These are phyloP conservation scores for Ericerus pela DNA, from an alignment of 1,140 invertebrate genomes.

Conservation along the genomic window DNA sequence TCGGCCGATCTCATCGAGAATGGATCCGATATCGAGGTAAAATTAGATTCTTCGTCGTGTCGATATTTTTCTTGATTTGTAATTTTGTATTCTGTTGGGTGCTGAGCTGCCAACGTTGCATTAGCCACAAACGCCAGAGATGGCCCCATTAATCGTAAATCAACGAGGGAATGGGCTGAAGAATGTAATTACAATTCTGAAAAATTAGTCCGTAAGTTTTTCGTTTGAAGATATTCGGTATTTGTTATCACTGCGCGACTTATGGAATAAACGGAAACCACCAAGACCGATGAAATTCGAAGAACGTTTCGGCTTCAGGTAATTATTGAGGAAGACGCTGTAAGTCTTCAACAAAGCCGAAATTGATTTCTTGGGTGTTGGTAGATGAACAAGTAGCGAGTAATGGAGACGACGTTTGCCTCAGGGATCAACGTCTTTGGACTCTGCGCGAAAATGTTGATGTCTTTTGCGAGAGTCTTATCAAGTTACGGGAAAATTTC, in stretches of 20 bases:
- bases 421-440: constrained; percentile 70
- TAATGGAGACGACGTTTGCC: constrained; percentile 32
- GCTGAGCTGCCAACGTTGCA: constrained; percentile 81
- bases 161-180: constrained; percentile 81
- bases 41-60: constrained; percentile 99
- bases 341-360: too few relatives aligned
- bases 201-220: constrained; percentile 80
- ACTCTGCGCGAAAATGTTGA: constrained; percentile 54
- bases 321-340: too few relatives aligned
- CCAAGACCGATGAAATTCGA: too few relatives aligned
- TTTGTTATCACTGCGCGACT: constrained; percentile 80
- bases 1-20: constrained; percentile 82
- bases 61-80: constrained; percentile 97
- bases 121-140: constrained; percentile 73
- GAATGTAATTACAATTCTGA: constrained; percentile 66
- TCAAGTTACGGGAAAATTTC: constrained; percentile 47
- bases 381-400: constrained; percentile 37
- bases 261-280: too few relatives aligned
- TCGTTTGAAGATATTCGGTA: constrained; percentile 92
- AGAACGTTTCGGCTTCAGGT: too few relatives aligned
- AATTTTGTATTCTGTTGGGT: constrained; percentile 96
- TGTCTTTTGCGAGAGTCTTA: constrained; percentile 60
- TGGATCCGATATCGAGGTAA: constrained; percentile 97
- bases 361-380: too few relatives aligned
- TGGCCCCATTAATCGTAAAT: constrained; percentile 46